These are phyloP conservation scores for Chelidonichthys spinosus DNA, from an alignment of 2,797 vertebrate species.

Conservation along the genomic window DNA sequence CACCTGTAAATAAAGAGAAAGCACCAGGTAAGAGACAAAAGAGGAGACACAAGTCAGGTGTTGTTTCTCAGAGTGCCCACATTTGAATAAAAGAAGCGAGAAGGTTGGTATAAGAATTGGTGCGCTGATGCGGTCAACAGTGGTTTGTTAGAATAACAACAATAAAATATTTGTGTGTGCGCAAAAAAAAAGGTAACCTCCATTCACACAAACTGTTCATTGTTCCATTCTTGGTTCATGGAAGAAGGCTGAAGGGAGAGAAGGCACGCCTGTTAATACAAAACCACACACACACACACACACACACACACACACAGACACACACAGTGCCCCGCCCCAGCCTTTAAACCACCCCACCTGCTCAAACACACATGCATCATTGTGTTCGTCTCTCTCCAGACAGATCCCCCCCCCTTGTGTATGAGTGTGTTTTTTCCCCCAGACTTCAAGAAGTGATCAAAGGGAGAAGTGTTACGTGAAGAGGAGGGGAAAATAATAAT, in stretches of 20 bases:
- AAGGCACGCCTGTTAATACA: constrained; percentile 67
- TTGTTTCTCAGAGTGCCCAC: constrained; percentile 29
- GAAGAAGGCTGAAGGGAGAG: constrained; percentile 66
- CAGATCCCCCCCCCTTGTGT: constrained; percentile 27
- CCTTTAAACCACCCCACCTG: constrained; percentile 50
- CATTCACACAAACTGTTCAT: constrained; percentile 61
- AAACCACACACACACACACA: constrained; percentile 16
- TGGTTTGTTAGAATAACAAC: constrained; percentile 54
- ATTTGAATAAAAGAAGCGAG: constrained; percentile 29
- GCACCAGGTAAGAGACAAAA: constrained; percentile 51
- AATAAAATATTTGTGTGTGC: constrained; percentile 35
- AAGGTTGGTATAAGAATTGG: constrained; percentile 31
- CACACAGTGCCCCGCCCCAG: constrained; percentile 55
- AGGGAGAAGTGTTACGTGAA: constrained; percentile 73
- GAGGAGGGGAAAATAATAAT: constrained; percentile 27
- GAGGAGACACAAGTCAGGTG: constrained; percentile 33
- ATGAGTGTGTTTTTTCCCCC: constrained; percentile 36
- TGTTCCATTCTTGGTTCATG: constrained; percentile 61
- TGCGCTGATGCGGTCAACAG: constrained; percentile 53
- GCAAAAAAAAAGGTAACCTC: constrained; percentile 41
- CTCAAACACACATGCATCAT: constrained; percentile 68
- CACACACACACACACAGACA: constrained; percentile 35
- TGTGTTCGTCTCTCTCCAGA: constrained; percentile 46
- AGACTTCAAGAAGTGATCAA: constrained; percentile 65
- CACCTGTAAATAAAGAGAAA: constrained; percentile 67